phyloP scores from a whole-genome alignment of 2,113 vertebrate genomes.

The Gracilinanus agilis region DNA sequence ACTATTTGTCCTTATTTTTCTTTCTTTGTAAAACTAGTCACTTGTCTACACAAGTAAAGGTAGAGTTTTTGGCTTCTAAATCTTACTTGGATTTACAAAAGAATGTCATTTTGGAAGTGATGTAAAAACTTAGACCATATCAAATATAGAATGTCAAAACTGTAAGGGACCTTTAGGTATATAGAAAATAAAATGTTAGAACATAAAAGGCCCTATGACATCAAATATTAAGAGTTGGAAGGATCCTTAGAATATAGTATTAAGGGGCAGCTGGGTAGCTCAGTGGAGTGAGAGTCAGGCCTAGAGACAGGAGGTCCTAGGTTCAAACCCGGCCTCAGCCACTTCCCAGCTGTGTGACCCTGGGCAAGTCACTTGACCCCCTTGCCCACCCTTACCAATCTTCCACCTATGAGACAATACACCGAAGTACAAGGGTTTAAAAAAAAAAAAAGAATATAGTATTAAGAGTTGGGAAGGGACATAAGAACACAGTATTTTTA shows the following conservation, averaged over 20 bases:
- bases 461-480: not conserved
- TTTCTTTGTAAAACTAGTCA: constrained; percentile 62
- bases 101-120: not conserved
- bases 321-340: too few species aligned
- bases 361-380: too few species aligned
- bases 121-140: not conserved
- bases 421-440: too few species aligned
- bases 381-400: too few species aligned
- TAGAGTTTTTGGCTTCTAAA: constrained; percentile 30
- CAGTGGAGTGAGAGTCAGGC: too few species aligned
- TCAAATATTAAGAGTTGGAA: not conserved
- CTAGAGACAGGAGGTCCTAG: too few species aligned
- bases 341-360: too few species aligned
- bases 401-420: too few species aligned
- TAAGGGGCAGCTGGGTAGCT: too few species aligned
- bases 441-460: too few species aligned
- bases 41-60: not conserved
- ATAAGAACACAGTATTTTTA: not conserved
- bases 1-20: constrained; percentile 62
- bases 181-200: not conserved
- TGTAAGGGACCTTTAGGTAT: not conserved
- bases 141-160: not conserved
- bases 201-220: not conserved
- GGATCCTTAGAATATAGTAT: not conserved
- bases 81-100: constrained; percentile 32